Base-by-base conservation (phyloP, 2,113 vertebrate genomes). In the Lonchura striata region DNA sequence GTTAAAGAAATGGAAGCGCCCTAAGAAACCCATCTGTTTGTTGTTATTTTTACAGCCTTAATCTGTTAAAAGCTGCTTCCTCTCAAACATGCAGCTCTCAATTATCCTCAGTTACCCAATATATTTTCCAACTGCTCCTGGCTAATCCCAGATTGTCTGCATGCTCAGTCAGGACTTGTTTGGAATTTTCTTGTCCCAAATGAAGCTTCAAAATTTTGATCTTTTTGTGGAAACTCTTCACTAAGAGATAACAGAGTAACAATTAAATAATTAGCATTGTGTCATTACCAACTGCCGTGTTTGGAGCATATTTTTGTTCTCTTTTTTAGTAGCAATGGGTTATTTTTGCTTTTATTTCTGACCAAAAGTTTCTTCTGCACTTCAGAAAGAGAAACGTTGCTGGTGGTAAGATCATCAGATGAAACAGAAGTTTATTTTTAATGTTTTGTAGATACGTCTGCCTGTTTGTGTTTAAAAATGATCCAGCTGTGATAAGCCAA, bases 61-160 rank as follows among this genome's bases (percentile, higher is more conserved):
- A 97, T 94, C 95, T 97, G 82, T 96, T 97, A 95, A 96, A 86
- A 93, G 94, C 95, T 79, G 65, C 70, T 97, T 93, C 88, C 93
- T 92, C 86, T 96, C 95, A 65, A 92, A 96, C 92, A 68, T 54
- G 86, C 82, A 96, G 91, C 97, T 97, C 97, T 98, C 95, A 97
- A 96, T 98, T 97, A 97, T 80, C 95, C 74, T 47, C 60, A 97
- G 97, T 97, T 97, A 97, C 88, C 80, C 77, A 86, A 90, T 52
- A 41, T 82, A 75, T 97, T 97, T 95, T 93, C 94, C 94, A 90
- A 96, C 91, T 97, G 96, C 77, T 97, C 71, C 94, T 94, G 78
- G 93, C 80, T 97, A 92, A 96, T 95, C 97, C 88, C 94, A 95
- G 80, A 94, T 78, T 92, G 91, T 70, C 84, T 86, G 89, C 66